These are phyloP conservation scores for Enteromius mattozi DNA, from an alignment of 2,797 vertebrate genomes.

Conservation along the genomic window DNA sequence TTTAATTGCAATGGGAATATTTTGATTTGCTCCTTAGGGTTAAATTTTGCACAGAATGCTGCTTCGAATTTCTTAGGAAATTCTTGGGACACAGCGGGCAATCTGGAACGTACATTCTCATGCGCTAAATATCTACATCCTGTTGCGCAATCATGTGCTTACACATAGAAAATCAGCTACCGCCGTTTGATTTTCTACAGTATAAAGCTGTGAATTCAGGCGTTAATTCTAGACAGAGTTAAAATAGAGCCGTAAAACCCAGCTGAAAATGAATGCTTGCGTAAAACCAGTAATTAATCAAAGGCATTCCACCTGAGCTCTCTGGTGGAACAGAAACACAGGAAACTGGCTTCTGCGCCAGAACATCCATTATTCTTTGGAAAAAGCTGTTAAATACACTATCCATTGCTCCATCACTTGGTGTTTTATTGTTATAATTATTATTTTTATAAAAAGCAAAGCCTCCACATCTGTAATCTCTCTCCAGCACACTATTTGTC, in stretches of 20 bases:
- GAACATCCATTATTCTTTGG: neutral
- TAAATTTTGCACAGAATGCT: neutral
- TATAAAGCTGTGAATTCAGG: neutral
- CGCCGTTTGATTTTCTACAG: neutral
- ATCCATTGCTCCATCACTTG: neutral
- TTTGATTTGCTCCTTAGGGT: neutral
- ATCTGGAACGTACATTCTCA: neutral
- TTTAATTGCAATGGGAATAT: neutral
- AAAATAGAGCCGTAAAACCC: neutral
- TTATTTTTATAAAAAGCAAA: neutral
- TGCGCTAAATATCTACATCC: neutral
- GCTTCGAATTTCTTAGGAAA: slow-evolving; percentile 12
- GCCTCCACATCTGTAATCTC: neutral
- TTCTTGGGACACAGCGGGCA: neutral
- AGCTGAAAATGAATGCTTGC: neutral
- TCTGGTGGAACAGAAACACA: neutral
- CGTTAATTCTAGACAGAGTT: neutral
- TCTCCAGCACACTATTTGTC: neutral
- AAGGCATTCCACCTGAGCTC: neutral
- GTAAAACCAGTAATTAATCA: neutral
- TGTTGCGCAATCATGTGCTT: slow-evolving; percentile 24
- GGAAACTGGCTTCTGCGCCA: neutral
- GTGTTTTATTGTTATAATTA: too few species aligned
- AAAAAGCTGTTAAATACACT: neutral
- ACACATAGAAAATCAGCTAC: neutral